These are phyloP conservation scores for Crotalus viridis DNA, from an alignment of 2,113 vertebrate species.

Conservation along the genomic window DNA sequence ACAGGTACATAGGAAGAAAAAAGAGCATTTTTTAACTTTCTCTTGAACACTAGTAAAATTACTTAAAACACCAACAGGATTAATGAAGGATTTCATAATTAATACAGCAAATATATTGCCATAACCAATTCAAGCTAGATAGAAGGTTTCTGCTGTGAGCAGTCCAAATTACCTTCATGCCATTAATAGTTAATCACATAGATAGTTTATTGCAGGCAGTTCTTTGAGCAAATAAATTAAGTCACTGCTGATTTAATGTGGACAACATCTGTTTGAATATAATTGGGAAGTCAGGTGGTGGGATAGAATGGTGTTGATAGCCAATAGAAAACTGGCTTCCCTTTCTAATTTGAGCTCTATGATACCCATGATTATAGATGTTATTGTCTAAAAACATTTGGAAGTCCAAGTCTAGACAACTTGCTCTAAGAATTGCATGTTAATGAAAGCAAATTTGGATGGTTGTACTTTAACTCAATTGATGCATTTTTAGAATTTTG, in stretches of 20 bases:
- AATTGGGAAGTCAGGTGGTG: background rate
- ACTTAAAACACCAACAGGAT: no score
- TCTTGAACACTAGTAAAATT: background rate
- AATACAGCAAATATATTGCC: background rate
- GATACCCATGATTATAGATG: background rate
- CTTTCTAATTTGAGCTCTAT: background rate
- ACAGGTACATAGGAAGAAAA: background rate
- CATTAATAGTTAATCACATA: background rate
- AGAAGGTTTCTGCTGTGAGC: background rate
- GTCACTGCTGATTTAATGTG: background rate
- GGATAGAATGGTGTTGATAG: background rate
- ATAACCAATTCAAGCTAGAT: background rate
- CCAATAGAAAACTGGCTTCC: background rate
- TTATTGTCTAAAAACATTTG: background rate
- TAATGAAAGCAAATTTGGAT: background rate
- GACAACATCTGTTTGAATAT: background rate
- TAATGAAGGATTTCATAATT: background rate
- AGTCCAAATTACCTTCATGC: background rate
- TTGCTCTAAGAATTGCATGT: background rate
- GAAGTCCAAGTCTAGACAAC: background rate
- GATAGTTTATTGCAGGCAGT: background rate
- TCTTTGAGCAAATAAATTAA: background rate
- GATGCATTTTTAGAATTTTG: background rate
- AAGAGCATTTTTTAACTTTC: background rate
- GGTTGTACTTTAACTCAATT: background rate